Conservation (phyloP, 1,140 invertebrate genomes). For the Sarcophaga peregrina region DNA sequence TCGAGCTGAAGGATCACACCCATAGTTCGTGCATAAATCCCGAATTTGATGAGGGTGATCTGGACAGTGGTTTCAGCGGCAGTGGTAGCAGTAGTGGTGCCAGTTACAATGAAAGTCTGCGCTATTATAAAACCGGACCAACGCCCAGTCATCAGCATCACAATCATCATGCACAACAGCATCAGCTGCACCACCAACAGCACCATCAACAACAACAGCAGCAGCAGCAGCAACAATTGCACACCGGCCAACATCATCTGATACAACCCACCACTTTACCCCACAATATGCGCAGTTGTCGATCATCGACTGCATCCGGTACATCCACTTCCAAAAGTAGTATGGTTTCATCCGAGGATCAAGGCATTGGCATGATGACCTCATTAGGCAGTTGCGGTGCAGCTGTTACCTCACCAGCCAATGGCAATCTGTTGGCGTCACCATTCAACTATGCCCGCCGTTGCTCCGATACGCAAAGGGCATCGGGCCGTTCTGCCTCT, state of each 20-base stretch:
- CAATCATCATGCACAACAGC: slow-evolving; percentile 26
- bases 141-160: slow-evolving; percentile 47
- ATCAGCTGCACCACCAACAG: slow-evolving; percentile 22
- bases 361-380: slow-evolving; percentile 52
- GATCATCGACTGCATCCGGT: slow-evolving; percentile 60
- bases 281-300: slow-evolving; percentile 60
- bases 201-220: slow-evolving; percentile 1
- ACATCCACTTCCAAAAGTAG: slow-evolving; percentile 63
- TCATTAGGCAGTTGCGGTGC: slow-evolving; percentile 27
- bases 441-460: slow-evolving; percentile 59
- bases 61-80: slow-evolving; percentile 84
- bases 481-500: slow-evolving; percentile 53
- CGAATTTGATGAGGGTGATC: slow-evolving; percentile 74
- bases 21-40: slow-evolving; percentile 72
- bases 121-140: slow-evolving; percentile 66
- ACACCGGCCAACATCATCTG: slow-evolving; percentile 31
- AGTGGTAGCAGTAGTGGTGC: slow-evolving; percentile 78
- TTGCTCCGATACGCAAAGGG: slow-evolving; percentile 59
- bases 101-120: slow-evolving; percentile 77
- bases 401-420: slow-evolving; percentile 23
- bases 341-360: slow-evolving; percentile 61
- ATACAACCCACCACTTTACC: slow-evolving; percentile 55
- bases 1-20: slow-evolving; percentile 77
- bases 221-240: slow-evolving; percentile 11
- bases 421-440: slow-evolving; percentile 43